phyloP scores from a whole-genome alignment of 2,113 vertebrate genomes.

The Athene cunicularia region DNA sequence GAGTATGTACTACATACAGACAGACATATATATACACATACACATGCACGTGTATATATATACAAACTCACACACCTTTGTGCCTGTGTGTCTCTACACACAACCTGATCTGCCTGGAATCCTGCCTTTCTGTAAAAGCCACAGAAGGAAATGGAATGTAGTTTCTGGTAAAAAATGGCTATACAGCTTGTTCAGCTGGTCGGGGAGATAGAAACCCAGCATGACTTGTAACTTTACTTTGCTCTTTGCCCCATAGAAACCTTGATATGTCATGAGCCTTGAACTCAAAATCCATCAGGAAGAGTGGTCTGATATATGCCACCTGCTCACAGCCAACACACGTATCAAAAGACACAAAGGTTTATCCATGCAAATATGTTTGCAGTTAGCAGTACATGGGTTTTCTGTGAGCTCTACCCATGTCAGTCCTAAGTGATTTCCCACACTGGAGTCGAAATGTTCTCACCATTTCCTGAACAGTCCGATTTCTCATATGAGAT shows the following conservation, averaged over 20 bases:
- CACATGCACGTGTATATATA: accelerated
- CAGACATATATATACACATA: no score
- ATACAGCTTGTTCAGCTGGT: background rate
- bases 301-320: background rate
- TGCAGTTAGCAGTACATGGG: accelerated
- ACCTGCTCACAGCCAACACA: background rate
- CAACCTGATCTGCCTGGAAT: background rate
- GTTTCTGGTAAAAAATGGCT: background rate
- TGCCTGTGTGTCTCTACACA: background rate
- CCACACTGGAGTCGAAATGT: background rate
- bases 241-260: background rate
- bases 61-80: background rate
- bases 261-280: accelerated
- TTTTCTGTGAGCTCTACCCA: background rate
- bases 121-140: background rate
- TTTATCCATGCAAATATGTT: background rate
- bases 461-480: background rate
- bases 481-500: background rate
- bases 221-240: background rate
- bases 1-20: background rate
- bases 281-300: background rate
- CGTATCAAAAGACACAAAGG: background rate
- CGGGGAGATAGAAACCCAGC: background rate
- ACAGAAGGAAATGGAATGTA: background rate
- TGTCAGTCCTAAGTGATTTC: accelerated